Evolutionary conservation across 1,140 invertebrate species (phyloP).

Genomic region (Bombus sylvicola): DNA sequence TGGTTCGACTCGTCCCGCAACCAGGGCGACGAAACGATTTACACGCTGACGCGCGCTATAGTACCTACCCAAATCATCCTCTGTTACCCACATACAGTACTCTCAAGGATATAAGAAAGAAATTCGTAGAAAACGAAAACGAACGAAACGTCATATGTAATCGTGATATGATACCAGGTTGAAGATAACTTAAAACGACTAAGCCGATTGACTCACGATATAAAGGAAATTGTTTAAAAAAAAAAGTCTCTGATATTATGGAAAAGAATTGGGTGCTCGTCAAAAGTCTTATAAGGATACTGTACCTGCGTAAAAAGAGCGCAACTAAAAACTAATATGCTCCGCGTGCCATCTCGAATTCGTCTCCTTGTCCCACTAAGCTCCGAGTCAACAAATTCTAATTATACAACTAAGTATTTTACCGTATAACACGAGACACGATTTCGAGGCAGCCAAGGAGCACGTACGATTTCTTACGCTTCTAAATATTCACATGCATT

Average conservation of each 20-base stretch:
- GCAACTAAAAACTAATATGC: conserved; percentile 6
- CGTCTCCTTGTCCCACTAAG: background rate
- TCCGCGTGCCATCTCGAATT: background rate
- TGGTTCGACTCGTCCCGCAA: conserved; percentile 70
- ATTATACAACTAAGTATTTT: background rate
- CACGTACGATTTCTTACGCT: conserved; percentile 10
- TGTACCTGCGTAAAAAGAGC: background rate
- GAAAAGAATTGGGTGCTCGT: background rate
- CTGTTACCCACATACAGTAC: background rate
- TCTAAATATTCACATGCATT: background rate
- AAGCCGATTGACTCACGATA: no score
- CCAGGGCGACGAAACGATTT: conserved; percentile 69
- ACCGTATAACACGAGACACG: background rate
- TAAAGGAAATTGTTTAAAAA: background rate
- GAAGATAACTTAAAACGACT: background rate
- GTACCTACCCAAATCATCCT: background rate
- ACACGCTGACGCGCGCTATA: conserved; percentile 29
- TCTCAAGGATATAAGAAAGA: background rate
- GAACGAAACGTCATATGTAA: no score
- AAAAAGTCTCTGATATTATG: background rate
- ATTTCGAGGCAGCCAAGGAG: conserved; percentile 16
- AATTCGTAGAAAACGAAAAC: no score
- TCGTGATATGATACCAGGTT: background rate
- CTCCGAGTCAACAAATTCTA: background rate
- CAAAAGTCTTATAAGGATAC: background rate